Conservation (phyloP, 1,140 invertebrate species). For the Hyposmocoma kahamanoa region DNA sequence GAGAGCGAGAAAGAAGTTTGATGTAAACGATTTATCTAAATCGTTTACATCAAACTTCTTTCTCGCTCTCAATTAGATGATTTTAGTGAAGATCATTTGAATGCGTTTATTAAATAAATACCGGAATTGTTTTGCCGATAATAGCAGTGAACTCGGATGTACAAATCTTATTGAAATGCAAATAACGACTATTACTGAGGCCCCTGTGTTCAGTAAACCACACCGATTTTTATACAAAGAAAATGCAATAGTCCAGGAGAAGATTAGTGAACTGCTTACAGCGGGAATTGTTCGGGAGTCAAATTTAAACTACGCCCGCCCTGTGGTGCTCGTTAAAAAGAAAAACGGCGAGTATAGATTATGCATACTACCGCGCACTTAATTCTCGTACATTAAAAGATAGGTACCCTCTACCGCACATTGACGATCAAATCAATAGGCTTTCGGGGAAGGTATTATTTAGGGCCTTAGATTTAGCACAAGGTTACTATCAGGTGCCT, state of each 20-base stretch:
- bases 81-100: not conserved
- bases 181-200: not conserved
- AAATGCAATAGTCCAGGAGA: slow-evolving; percentile 8
- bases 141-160: not conserved
- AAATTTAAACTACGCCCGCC: slow-evolving; percentile 17
- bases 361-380: slow-evolving; percentile 51
- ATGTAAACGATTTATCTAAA: not conserved
- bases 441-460: slow-evolving; percentile 13
- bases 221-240: slow-evolving; percentile 15
- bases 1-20: not conserved
- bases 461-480: slow-evolving; percentile 36
- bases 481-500: slow-evolving; percentile 60
- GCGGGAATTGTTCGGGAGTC: slow-evolving; percentile 11
- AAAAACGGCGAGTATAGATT: slow-evolving; percentile 25
- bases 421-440: slow-evolving; percentile 62
- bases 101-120: not conserved
- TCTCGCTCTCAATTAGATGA: too few species aligned
- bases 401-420: slow-evolving; percentile 63
- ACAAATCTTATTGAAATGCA: not conserved
- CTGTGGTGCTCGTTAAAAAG: slow-evolving; percentile 21
- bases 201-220: slow-evolving; percentile 1
- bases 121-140: not conserved
- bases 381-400: slow-evolving; percentile 59
- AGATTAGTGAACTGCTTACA: slow-evolving; percentile 10
- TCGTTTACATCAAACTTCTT: not conserved